These are phyloP conservation scores for Ciconia nigra DNA, from an alignment of 2,797 vertebrate genomes.

Conservation along the genomic window DNA sequence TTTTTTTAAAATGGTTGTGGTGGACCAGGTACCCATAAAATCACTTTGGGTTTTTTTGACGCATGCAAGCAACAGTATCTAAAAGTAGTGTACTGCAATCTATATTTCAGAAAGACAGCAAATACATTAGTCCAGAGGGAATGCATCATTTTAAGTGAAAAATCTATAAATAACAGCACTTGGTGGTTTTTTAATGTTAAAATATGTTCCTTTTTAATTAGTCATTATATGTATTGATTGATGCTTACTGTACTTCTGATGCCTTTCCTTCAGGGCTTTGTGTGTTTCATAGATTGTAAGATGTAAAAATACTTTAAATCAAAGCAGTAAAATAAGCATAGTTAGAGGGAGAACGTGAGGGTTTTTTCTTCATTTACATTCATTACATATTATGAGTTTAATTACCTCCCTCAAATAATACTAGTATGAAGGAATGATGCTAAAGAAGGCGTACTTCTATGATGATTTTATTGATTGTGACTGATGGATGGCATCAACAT, in stretches of 20 bases:
- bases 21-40: not conserved
- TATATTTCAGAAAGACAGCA: conserved; percentile 26
- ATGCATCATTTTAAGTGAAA: conserved; percentile 64
- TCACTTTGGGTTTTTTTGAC: not conserved
- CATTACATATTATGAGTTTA: conserved; percentile 84
- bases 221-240: conserved; percentile 68
- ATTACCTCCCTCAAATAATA: conserved; percentile 82
- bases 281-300: conserved; percentile 67
- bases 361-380: conserved; percentile 81
- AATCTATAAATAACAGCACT: conserved; percentile 59
- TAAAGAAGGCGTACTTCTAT: conserved; percentile 73
- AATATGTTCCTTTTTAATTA: conserved; percentile 72
- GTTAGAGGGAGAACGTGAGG: conserved; percentile 72
- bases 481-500: conserved; percentile 88
- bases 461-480: conserved; percentile 87
- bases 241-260: conserved; percentile 62
- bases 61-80: not conserved
- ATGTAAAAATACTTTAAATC: conserved; percentile 75
- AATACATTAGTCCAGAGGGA: conserved; percentile 27
- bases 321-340: conserved; percentile 75
- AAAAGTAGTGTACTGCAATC: not conserved
- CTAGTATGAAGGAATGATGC: conserved; percentile 66
- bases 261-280: conserved; percentile 63
- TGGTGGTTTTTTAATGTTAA: conserved; percentile 59
- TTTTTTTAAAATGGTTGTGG: not conserved